Base-by-base conservation (phyloP, 2,888 invertebrate genomes). In the Lobophora halterata region DNA sequence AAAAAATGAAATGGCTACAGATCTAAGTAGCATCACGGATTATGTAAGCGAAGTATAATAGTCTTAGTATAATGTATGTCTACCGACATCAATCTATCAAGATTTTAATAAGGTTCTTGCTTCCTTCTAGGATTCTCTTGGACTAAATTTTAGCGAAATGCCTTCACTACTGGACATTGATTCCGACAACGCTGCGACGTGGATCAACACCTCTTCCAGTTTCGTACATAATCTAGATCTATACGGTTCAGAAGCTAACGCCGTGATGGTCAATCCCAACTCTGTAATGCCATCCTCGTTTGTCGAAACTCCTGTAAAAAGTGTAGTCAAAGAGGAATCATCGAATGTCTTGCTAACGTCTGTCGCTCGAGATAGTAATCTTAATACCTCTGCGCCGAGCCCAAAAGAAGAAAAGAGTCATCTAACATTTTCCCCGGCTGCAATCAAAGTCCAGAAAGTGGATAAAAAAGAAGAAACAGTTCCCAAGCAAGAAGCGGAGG, bases 201-300 rank as follows among this genome's bases (percentile, higher is more conserved):
- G 89, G 88, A 86, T 90, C 60, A 89, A 89, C 60, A 90, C 90
- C 63, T 89, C 90, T 36, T 88, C 91, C 26, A 90, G 89, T 76
- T 90, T 90, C 55, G 91, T 92, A 56, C 91, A 92, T 65, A 91
- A 91, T 67, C 76, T 93, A 58, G 93, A 93, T 70, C 88, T 92
- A 54, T 91, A 90, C 63, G 90, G 91, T 12, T 91, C 91, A 5
- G 94, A 94, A 66, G 93, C 92, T 21, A 91, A 91, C 46, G 92
- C 92, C 6, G 92, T 95, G 50, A 92, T 96, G 91, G 97, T 97
- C 3, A 96, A 97, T 81, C 97, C 97, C 2, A 96, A 95, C 65
- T 95, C 94, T 12, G 96, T 96, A 23, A 93, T 96, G 92, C 96
- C 97, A 1, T 88, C 93, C 19, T 90, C 93, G 49, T 90, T 91